Conservation (phyloP, 1,140 invertebrate species). For the Plutomurus gul region DNA sequence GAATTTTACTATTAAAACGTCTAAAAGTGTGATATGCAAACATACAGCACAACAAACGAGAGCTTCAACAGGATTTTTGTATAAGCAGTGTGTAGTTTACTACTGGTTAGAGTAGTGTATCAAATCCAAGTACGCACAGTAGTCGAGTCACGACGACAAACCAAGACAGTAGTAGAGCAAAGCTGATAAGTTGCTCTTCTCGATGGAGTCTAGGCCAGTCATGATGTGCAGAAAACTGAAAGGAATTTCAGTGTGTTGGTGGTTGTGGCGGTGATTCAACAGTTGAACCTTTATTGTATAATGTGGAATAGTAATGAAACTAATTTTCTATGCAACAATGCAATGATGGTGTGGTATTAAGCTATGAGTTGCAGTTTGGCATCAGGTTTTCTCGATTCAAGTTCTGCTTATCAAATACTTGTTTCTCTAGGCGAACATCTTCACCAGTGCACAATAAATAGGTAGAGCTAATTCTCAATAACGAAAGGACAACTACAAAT, state of each 20-base stretch:
- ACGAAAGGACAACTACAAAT: neutral
- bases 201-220: conserved; percentile 12
- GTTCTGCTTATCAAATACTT: neutral
- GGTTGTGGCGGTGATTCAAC: conserved; percentile 18
- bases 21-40: too few relatives aligned
- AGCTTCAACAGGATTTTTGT: too few relatives aligned
- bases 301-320: conserved; percentile 1
- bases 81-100: too few relatives aligned
- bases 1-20: too few relatives aligned
- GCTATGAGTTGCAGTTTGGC: neutral
- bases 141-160: neutral
- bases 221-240: neutral
- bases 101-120: too few relatives aligned
- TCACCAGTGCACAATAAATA: too few relatives aligned
- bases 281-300: neutral
- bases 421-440: too few relatives aligned
- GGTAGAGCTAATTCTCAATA: too few relatives aligned
- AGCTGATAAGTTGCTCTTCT: neutral
- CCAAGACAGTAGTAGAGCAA: conserved; percentile 10
- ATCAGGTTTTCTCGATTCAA: neutral
- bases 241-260: neutral
- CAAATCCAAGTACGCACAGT: too few relatives aligned
- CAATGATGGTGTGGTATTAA: neutral
- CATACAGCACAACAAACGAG: too few relatives aligned
- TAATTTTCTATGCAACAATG: neutral